Conservation (phyloP, 2,113 vertebrate genomes). For the Cynoglossus semilaevis region DNA sequence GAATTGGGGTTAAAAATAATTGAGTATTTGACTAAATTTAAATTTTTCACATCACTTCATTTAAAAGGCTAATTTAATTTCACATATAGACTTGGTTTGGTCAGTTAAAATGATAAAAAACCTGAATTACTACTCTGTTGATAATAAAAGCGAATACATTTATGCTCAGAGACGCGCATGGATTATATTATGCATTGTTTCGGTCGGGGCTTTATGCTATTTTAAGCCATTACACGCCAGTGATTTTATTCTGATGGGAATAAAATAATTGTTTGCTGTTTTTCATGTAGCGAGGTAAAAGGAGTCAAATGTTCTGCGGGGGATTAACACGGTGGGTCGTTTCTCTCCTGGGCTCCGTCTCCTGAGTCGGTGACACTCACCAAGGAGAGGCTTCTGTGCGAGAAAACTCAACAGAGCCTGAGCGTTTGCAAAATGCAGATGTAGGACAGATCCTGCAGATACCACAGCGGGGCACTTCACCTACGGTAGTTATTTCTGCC, state of each 20-base stretch:
- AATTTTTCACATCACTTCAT: no score
- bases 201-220: constrained; percentile 10
- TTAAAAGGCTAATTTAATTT: no score
- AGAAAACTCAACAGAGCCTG: neutral
- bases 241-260: neutral
- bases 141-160: no score
- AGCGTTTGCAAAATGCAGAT: constrained; percentile 4
- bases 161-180: no score
- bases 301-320: constrained; percentile 37
- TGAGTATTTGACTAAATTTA: no score
- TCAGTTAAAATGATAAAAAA: no score
- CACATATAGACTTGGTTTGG: no score
- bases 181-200: no score
- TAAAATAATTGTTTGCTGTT: no score
- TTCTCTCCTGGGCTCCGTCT: constrained; percentile 1
- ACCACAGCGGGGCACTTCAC: neutral
- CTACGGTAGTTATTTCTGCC: neutral
- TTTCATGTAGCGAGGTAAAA: constrained; percentile 8
- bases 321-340: constrained; percentile 20
- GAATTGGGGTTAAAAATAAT: no score
- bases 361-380: constrained; percentile 16
- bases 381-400: constrained; percentile 22
- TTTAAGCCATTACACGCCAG: constrained; percentile 15
- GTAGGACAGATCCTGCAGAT: constrained; percentile 4
- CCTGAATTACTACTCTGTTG: no score